Conservation (phyloP, 2,797 vertebrate genomes). For the Channallabes apus region DNA sequence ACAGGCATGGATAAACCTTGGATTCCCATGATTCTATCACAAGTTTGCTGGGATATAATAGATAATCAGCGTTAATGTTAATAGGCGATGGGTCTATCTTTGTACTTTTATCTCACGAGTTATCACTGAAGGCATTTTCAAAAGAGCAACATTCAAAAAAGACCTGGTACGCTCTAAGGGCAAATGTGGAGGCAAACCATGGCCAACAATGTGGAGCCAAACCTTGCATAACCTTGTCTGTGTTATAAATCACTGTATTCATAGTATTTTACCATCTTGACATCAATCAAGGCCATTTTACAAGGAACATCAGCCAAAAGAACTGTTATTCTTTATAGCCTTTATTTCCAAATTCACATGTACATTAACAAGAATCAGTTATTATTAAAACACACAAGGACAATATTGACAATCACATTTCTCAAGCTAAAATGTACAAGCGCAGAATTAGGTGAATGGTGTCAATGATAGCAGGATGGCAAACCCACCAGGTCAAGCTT, state of each 20-base stretch:
- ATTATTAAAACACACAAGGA: constrained; percentile 93
- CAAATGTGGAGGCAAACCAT: neutral
- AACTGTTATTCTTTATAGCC: constrained; percentile 70
- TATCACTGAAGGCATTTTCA: neutral
- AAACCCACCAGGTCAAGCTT: constrained; percentile 58
- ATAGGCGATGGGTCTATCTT: neutral
- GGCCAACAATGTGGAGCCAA: neutral
- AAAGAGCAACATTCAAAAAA: neutral
- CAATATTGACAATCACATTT: constrained; percentile 89
- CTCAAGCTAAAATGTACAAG: constrained; percentile 87
- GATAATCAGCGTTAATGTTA: no score
- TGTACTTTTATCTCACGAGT: neutral
- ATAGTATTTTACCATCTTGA: no score
- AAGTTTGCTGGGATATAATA: no score
- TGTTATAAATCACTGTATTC: neutral
- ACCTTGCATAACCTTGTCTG: neutral
- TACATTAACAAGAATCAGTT: constrained; percentile 91
- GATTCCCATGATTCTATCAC: no score
- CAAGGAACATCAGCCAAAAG: neutral
- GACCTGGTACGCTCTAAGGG: neutral
- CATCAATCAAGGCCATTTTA: neutral
- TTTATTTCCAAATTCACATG: constrained; percentile 99
- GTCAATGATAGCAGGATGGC: constrained; percentile 71
- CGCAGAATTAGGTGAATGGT: constrained; percentile 70
- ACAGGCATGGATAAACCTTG: no score